A percentile compares a stretch with the other conserved stretches of the same genome.
Conservation (phyloP, 1,140 invertebrate genomes). For the Rhyzopertha dominica region DNA sequence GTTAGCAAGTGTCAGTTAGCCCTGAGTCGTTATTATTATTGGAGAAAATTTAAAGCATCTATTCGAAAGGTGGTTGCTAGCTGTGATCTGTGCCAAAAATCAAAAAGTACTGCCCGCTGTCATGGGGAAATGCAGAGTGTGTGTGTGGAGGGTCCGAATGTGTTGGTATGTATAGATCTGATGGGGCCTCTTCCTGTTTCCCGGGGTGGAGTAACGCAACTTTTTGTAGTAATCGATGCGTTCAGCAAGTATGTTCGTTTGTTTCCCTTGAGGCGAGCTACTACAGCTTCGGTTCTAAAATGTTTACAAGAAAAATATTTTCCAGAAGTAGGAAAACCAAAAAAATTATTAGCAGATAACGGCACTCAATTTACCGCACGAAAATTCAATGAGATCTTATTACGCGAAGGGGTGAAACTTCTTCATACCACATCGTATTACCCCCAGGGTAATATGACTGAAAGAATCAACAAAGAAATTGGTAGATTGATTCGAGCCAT, state of each 20-base stretch:
- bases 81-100: conserved; percentile 13
- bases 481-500: conserved; percentile 5
- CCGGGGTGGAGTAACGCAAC: not conserved
- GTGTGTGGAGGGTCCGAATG: not conserved
- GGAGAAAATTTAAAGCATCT: conserved; percentile 3
- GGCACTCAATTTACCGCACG: conserved; percentile 10
- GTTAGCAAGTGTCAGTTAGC: conserved; percentile 1
- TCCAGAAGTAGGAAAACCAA: conserved; percentile 4
- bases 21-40: conserved; percentile 6
- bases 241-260: conserved; percentile 8
- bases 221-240: conserved; percentile 5
- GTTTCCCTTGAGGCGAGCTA: conserved; percentile 8
- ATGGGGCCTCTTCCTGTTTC: conserved; percentile 1
- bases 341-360: conserved; percentile 4
- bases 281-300: not conserved
- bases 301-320: conserved; percentile 5
- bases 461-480: conserved; percentile 12
- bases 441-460: conserved; percentile 5
- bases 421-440: conserved; percentile 7
- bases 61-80: conserved; percentile 6
- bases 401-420: not conserved
- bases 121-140: not conserved
- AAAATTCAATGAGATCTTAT: conserved; percentile 1
- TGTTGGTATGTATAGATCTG: conserved; percentile 5
- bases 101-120: not conserved